Evolutionary conservation across 1,140 invertebrate species (phyloP), one percentile per base, ranked within the genome.

Genomic region (Hermetia illucens): DNA sequence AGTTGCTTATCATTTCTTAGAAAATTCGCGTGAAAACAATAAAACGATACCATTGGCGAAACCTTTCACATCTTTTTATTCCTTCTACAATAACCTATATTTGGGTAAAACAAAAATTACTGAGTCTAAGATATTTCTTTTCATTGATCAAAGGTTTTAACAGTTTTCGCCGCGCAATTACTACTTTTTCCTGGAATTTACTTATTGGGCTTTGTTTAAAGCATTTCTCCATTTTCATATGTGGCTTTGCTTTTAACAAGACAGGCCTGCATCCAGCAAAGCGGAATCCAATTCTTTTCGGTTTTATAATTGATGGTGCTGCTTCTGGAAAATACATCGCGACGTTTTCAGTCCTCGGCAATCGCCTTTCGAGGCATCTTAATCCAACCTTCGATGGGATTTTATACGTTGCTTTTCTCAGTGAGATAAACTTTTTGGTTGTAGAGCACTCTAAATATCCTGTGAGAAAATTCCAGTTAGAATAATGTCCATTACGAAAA

Each of bases 281-380:
- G 35, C 59, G 58, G 16, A 59, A 59, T 15, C 52, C 53, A 10
- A 59, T 58, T 20, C 39, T 49, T 12, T 55, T 58, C 5, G 46
- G 36, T 17, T 52, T 43, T 0, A 55, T 40, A 49, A 57, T 58
- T 0, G 51, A 50, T 10, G 45, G 22, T 18, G 48, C 46, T 3
- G 50, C 44, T 25, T 48, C 45, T 2, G 55, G 44, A 15, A 47
- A 45, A 3, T 58, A 35, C 5, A 46, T 44, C 29, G 47, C 55
- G 15, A 5, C 12, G 42, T 0, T 51, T 44, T 15, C 9, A 13
- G 18, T 17, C 16, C 18, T 13, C 12, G 15, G 17, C 4, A 18
- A 34, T 3, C 12, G 12, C 4, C 12, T 34, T 5, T 4, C 17
- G 12, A 34, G 5, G 17, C 15, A 12, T 19, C 19, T 34, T 17